Base-by-base conservation (phyloP, 2,113 vertebrate genomes). In the Peucedramus taeniatus region DNA sequence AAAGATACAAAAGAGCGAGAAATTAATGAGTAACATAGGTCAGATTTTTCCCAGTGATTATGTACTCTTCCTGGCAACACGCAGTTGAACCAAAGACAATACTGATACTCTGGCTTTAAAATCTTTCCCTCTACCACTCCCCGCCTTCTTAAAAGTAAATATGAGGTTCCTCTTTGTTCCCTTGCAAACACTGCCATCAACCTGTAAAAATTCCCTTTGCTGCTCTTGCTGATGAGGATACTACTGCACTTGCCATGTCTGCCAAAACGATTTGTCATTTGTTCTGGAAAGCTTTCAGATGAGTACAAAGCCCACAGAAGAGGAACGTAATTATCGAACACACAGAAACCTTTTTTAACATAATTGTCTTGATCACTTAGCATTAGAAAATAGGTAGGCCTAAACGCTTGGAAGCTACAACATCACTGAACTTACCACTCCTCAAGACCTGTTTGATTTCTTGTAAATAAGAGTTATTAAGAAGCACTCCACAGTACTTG, bases 401-500 rank as follows among this genome's bases (percentile, higher is more conserved):
- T 53, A 76, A 66, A 69, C 11, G 23, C 13, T 40, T 49, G 15
- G 24, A 84, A 78, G 35, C 28, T 26, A 64, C 3, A 72, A 30
- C 22, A 82, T n/a, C 18, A 39, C 31, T 69, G 7, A 71, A 77
- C 53, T 71, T 80, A 56, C 10, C 51, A 4, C 5, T 68, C 27
- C 69, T 56, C 35, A 61, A 71, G 59, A 59, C 15, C 26, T 87
- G 82, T 9, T 24, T 26, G 24, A 35, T 45, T 82, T 91, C 53
- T 51, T 61, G 31, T 40, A 88, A 64, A 35, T 50, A 86, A 53
- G 33, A 8, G 14, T 53, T 65, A 27, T 35, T 37, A 44, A 51
- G 47, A 23, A 83, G 21, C 27, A n/a, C 26, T 42, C 15, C 49
- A 47, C 23, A 31, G 23, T 20, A 39, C 14, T 1, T 1, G 0